These are phyloP conservation scores for Priocnemis perturbator DNA, from an alignment of 2,888 invertebrate genomes.

Conservation along the genomic window DNA sequence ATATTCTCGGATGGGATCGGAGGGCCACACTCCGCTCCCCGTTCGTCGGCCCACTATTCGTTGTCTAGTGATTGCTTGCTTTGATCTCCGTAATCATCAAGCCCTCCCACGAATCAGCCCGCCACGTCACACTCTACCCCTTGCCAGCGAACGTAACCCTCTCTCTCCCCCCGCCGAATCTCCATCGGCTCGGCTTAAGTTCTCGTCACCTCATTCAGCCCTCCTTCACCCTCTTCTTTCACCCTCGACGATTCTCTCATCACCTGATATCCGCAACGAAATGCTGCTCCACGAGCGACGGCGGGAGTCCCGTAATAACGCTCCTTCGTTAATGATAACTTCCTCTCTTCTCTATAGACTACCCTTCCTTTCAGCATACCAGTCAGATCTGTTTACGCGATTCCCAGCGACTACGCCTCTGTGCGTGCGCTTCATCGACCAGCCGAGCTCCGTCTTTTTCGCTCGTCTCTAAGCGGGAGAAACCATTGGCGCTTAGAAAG, in stretches of 20 bases:
- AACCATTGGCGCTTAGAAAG: no score
- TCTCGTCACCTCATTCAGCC: slow-evolving; percentile 45
- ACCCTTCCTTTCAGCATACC: no score
- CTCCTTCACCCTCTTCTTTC: slow-evolving; percentile 33
- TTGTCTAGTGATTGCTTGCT: slow-evolving; percentile 69
- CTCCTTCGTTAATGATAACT: slow-evolving; percentile 25
- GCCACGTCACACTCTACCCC: slow-evolving; percentile 20
- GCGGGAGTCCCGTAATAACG: slow-evolving; percentile 17
- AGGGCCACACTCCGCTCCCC: slow-evolving; percentile 21
- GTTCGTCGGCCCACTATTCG: slow-evolving; percentile 39
- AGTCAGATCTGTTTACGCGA: no score
- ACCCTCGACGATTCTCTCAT: slow-evolving; percentile 19
- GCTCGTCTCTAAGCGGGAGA: no score
- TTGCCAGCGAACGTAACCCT: slow-evolving; percentile 11
- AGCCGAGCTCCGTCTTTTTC: no score
- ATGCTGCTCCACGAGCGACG: slow-evolving; percentile 17
- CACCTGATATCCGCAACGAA: slow-evolving; percentile 4
- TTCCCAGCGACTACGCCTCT: no score
- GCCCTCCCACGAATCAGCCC: slow-evolving; percentile 38
- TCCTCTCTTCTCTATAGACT: neutral
- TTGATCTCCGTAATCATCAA: slow-evolving; percentile 72
- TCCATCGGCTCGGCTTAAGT: slow-evolving; percentile 39
- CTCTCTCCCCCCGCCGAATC: slow-evolving; percentile 5
- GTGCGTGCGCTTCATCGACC: no score
- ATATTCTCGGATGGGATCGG: neutral